These are phyloP conservation scores for Reinhardtius hippoglossoides DNA, from an alignment of 2,113 vertebrate species.

Conservation along the genomic window DNA sequence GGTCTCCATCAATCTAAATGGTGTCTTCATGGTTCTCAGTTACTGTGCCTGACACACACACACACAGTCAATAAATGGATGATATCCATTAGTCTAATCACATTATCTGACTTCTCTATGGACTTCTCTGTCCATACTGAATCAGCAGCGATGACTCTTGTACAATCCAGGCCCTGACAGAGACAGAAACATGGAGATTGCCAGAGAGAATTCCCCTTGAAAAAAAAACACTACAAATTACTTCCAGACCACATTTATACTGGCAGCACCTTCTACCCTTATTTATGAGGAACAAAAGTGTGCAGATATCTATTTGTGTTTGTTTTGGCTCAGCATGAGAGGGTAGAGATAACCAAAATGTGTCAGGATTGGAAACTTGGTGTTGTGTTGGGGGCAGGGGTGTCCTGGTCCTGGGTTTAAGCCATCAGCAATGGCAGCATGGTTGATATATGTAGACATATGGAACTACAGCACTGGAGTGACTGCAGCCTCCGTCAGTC, in stretches of 20 bases:
- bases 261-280: slow-evolving; percentile 9
- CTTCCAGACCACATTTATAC: slow-evolving; percentile 15
- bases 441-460: slow-evolving; percentile 18
- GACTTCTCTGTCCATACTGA: background rate
- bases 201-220: slow-evolving; percentile 24
- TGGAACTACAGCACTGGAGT: slow-evolving; percentile 9
- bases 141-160: slow-evolving; percentile 10
- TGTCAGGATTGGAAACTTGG: slow-evolving; percentile 22
- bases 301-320: slow-evolving; percentile 28
- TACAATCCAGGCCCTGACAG: background rate
- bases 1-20: background rate
- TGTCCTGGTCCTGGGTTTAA: slow-evolving; percentile 28
- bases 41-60: background rate
- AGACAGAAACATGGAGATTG: slow-evolving; percentile 1
- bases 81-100: slow-evolving; percentile 5
- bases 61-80: background rate
- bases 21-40: background rate
- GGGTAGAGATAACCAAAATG: background rate
- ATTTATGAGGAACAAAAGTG: slow-evolving; percentile 32
- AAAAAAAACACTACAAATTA: slow-evolving; percentile 29
- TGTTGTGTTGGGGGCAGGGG: slow-evolving; percentile 1
- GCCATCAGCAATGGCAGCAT: slow-evolving; percentile 47
- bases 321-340: slow-evolving; percentile 28
- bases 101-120: slow-evolving; percentile 3
- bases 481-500: slow-evolving; percentile 9